phyloP scores from a whole-genome alignment of 2,113 vertebrate species.

The Nerophis ophidion region DNA sequence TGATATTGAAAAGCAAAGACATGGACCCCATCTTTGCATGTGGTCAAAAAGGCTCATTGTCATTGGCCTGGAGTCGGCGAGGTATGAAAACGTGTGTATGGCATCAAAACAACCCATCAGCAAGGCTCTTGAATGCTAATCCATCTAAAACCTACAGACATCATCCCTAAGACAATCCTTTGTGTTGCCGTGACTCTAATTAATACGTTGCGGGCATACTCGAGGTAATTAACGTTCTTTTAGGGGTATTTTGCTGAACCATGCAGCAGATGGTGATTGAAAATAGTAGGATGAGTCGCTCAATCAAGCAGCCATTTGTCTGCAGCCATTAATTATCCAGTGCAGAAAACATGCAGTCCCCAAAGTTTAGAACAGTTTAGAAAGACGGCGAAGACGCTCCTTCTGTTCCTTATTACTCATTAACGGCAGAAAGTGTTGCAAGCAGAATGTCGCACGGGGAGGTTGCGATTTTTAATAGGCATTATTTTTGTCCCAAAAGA shows the following conservation, averaged over 20 bases:
- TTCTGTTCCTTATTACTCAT: constrained; percentile 79
- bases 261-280: constrained; percentile 77
- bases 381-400: constrained; percentile 66
- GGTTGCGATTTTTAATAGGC: constrained; percentile 65
- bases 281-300: constrained; percentile 75
- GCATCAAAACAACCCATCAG: constrained; percentile 40
- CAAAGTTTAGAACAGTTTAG: constrained; percentile 72
- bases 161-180: constrained; percentile 47
- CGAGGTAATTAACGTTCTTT: constrained; percentile 74
- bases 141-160: constrained; percentile 35
- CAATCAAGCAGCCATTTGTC: constrained; percentile 76
- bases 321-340: constrained; percentile 78
- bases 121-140: constrained; percentile 33
- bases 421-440: constrained; percentile 66
- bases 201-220: constrained; percentile 73
- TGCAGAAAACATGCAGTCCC: constrained; percentile 71
- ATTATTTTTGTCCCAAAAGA: constrained; percentile 58
- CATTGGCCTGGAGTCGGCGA: constrained; percentile 32
- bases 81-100: constrained; percentile 13
- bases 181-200: constrained; percentile 64
- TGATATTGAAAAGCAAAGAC: constrained; percentile 12
- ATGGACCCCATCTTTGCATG: constrained; percentile 35
- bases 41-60: constrained; percentile 51
- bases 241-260: constrained; percentile 52
- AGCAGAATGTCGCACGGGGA: constrained; percentile 57